Conservation (phyloP, 2,113 vertebrate genomes). For the Capricornis sumatraensis region DNA sequence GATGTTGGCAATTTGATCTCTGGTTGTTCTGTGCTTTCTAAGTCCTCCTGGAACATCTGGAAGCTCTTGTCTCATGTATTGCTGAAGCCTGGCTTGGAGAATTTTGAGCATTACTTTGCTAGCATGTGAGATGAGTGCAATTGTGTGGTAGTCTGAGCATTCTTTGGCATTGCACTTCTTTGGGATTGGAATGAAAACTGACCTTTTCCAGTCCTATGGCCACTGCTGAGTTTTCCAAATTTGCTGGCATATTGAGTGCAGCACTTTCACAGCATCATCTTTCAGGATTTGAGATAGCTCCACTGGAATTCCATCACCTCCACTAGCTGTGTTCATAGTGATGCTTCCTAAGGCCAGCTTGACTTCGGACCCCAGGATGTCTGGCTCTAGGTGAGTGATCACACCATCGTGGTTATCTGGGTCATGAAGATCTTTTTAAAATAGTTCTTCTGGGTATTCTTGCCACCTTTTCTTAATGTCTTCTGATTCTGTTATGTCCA, state of each 20-base stretch:
- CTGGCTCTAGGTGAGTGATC: not conserved
- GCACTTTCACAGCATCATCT: not conserved
- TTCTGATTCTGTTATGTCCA: not conserved
- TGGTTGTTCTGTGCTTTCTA: not conserved
- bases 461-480: not conserved
- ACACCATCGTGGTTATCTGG: not conserved
- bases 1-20: not conserved
- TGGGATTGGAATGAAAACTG: not conserved
- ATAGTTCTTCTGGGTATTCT: not conserved
- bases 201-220: not conserved
- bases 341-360: not conserved
- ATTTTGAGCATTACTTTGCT: not conserved
- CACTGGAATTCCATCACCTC: not conserved
- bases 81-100: not conserved
- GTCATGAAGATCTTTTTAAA: not conserved
- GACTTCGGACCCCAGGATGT: not conserved
- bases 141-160: not conserved
- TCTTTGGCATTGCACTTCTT: not conserved
- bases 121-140: not conserved
- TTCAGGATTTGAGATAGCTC: not conserved
- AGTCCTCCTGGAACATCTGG: not conserved
- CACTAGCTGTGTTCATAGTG: not conserved
- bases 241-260: not conserved
- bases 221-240: not conserved
- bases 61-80: not conserved